Conservation (phyloP, 2,113 vertebrate genomes). For the Mobula hypostoma region DNA sequence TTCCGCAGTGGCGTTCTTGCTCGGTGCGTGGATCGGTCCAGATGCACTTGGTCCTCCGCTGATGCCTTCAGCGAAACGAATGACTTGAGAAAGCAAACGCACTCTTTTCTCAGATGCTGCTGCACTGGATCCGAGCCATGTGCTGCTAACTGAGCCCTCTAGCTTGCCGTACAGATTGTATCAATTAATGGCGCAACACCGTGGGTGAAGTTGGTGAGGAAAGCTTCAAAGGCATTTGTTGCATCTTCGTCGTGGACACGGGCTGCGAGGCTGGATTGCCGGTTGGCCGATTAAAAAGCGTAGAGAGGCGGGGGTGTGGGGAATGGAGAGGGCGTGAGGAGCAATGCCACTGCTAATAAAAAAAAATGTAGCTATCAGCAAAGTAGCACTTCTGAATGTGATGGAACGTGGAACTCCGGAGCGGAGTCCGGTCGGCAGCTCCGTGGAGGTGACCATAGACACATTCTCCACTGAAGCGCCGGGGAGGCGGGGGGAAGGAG, state of each 20-base stretch:
- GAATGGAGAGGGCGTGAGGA: no score
- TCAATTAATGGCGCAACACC: conserved; percentile 14
- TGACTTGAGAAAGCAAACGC: conserved; percentile 16
- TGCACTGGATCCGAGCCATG: conserved; percentile 5
- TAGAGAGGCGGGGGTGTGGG: no score
- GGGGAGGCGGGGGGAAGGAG: background rate
- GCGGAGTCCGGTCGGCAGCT: background rate
- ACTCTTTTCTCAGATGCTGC: conserved; percentile 24
- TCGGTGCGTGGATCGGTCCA: background rate
- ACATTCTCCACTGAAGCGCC: background rate
- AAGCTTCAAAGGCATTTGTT: background rate
- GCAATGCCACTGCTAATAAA: background rate
- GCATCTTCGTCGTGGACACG: background rate
- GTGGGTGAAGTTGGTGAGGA: background rate
- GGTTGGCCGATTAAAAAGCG: background rate
- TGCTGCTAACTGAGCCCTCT: background rate
- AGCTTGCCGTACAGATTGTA: background rate
- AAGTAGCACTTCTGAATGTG: background rate
- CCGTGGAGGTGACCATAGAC: background rate
- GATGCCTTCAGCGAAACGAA: conserved; percentile 1
- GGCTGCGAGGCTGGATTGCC: background rate
- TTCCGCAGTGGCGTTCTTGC: background rate
- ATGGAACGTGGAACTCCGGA: background rate
- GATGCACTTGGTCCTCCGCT: conserved; percentile 17
- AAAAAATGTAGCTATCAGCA: background rate